Conservation (phyloP, 2,113 vertebrate species). For the Tyto alba region DNA sequence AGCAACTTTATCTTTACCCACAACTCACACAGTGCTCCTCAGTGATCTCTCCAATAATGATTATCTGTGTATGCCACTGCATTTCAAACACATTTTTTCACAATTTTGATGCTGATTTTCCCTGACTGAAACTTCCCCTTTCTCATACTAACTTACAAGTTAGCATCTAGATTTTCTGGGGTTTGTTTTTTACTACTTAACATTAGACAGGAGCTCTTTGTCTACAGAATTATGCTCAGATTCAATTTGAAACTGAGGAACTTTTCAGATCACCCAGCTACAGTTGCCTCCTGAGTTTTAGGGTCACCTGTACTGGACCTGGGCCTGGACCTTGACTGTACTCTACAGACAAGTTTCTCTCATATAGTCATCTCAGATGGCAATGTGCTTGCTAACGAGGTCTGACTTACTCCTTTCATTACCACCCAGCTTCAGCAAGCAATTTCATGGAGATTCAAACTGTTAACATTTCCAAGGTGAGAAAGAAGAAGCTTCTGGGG, state of each 20-base stretch:
- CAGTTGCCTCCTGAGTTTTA: neutral
- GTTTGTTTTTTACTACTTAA: neutral
- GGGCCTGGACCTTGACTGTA: neutral
- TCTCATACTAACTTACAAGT: neutral
- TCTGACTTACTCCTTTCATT: neutral
- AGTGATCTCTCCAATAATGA: neutral
- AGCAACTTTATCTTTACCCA: neutral
- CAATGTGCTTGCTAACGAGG: neutral
- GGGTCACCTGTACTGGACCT: too few relatives aligned
- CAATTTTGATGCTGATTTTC: neutral
- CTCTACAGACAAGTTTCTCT: neutral
- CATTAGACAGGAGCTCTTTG: neutral
- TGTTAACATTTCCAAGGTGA: neutral
- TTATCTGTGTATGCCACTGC: neutral
- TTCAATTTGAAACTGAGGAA: neutral
- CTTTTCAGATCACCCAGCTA: neutral
- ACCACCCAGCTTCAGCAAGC: neutral
- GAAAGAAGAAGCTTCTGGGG: neutral
- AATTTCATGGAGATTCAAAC: neutral
- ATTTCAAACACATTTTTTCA: neutral
- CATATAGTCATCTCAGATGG: neutral
- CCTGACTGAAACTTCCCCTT: fast-evolving
- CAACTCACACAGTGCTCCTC: neutral
- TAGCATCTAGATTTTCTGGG: neutral
- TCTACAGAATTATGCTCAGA: neutral